A percentile compares a stretch with the other conserved stretches of the same genome.
Evolutionary conservation across 2,113 vertebrate genomes (phyloP).

Genomic region (Ailurus styani): DNA sequence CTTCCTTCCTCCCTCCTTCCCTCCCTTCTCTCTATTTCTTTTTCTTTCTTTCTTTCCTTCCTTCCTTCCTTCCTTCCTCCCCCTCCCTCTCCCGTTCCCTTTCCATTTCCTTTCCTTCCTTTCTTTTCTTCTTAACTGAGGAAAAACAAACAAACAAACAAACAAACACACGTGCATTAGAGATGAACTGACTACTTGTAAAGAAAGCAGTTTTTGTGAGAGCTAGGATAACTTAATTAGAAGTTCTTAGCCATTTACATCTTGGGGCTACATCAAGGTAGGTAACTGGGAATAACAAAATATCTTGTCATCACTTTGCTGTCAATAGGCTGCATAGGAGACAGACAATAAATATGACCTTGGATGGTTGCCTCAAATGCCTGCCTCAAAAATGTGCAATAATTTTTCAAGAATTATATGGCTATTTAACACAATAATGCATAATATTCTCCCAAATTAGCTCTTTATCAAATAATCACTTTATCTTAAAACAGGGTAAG

Average conservation of each 20-base stretch:
- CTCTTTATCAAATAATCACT: not conserved
- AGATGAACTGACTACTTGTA: not conserved
- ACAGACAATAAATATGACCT: not conserved
- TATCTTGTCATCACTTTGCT: not conserved
- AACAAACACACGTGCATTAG: not conserved
- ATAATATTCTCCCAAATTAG: not conserved
- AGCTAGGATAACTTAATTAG: not conserved
- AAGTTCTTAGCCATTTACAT: not conserved
- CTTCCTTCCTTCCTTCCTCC: not conserved
- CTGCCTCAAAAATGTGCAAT: not conserved
- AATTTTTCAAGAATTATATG: not conserved
- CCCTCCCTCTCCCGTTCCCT: no score
- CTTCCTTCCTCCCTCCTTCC: not conserved
- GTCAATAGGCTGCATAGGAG: not conserved
- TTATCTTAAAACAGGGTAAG: not conserved
- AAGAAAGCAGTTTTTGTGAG: not conserved
- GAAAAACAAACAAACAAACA: not conserved
- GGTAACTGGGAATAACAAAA: not conserved
- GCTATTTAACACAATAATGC: not conserved
- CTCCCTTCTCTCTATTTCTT: no score
- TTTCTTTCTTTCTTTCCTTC: not conserved
- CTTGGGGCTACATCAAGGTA: not conserved
- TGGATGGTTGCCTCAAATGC: not conserved
- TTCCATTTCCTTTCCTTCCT: not conserved
- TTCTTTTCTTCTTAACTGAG: not conserved